Percentiles rank a stretch among this genome's conserved stretches.
These are phyloP conservation scores for Heliconius melpomene DNA, from an alignment of 1,140 invertebrate genomes.

Conservation along the genomic window DNA sequence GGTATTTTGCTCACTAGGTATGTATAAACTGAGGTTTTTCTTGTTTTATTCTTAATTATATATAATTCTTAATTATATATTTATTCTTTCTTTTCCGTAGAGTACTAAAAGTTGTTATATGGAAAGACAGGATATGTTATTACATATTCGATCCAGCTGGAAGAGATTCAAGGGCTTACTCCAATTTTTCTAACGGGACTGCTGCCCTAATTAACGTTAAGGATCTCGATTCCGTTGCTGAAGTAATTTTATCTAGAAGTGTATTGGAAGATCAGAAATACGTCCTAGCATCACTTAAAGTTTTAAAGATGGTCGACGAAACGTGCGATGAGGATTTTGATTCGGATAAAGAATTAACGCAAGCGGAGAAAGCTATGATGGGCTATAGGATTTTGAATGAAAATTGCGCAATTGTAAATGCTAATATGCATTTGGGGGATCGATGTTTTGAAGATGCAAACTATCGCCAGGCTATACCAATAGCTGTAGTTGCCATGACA, in stretches of 20 bases:
- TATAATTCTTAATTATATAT: too few species aligned
- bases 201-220: slow-evolving; percentile 79
- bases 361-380: slow-evolving; percentile 74
- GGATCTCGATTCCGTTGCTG: slow-evolving; percentile 71
- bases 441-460: slow-evolving; percentile 80
- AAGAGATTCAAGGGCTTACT: slow-evolving; percentile 67
- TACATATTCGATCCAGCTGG: slow-evolving; percentile 81
- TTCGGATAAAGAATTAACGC: slow-evolving; percentile 70
- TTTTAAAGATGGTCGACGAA: slow-evolving; percentile 74
- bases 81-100: slow-evolving; percentile 42
- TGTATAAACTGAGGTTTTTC: neutral
- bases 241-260: slow-evolving; percentile 77
- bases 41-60: too few species aligned
- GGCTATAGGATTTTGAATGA: slow-evolving; percentile 79
- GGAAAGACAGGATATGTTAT: slow-evolving; percentile 80
- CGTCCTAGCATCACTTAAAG: slow-evolving; percentile 73
- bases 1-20: slow-evolving; percentile 77
- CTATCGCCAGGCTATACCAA: slow-evolving; percentile 78
- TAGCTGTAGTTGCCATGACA: slow-evolving; percentile 78
- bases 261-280: slow-evolving; percentile 80
- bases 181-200: slow-evolving; percentile 70
- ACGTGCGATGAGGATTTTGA: slow-evolving; percentile 76
- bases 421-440: slow-evolving; percentile 80
- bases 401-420: slow-evolving; percentile 80
- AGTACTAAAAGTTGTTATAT: slow-evolving; percentile 76